Evolutionary conservation across 2,888 invertebrate genomes (phyloP), one percentile per base, ranked within the genome.

Genomic region (Amphipyra tragopoginis): DNA sequence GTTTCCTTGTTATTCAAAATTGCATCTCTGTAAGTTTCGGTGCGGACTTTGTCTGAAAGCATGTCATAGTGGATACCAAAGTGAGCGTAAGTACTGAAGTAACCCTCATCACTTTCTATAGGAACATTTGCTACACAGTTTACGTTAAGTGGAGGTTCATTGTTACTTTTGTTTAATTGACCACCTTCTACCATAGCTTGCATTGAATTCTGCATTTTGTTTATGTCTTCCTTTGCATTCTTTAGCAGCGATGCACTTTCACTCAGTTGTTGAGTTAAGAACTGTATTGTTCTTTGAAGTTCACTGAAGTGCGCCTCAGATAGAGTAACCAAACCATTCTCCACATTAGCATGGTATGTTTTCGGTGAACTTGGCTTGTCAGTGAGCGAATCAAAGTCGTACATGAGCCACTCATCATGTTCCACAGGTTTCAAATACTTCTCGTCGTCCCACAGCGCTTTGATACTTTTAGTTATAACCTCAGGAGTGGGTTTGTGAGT

Each of bases 31-130:
- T 99, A 99, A 75, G 97, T 97, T 85, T 97, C 96, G 3, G 99
- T 99, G 55, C 99, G 95, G 4, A 98, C 96, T 88, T 96, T 96
- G 86, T 98, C 98, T 95, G 97, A 97, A 39, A 99, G 95, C 99
- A 99, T 99, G 84, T 98, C 98, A 85, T 98, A 97, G 91, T 99
- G 99, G 82, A 99, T 99, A 21, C 97, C 97, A 91, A 97, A 98
- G 91, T 98, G 98, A 52, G 98, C 97, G 84, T 99, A 99, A 1
- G 98, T 97, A 82, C 95, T 96, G 74, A 98, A 98, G 88, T 98
- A 98, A 48, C 96, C 96, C 79, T 96, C 96, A 86, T 98, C 98
- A 78, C 96, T 96, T 79, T 96, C 95, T 50, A 96, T 83, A 49
- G 95, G 95, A 47, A 96, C 91, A 77, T 95, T 91, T 8, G 90